These are phyloP conservation scores for Enteromius thamalakanensis DNA, from an alignment of 2,797 vertebrate species.

Conservation along the genomic window DNA sequence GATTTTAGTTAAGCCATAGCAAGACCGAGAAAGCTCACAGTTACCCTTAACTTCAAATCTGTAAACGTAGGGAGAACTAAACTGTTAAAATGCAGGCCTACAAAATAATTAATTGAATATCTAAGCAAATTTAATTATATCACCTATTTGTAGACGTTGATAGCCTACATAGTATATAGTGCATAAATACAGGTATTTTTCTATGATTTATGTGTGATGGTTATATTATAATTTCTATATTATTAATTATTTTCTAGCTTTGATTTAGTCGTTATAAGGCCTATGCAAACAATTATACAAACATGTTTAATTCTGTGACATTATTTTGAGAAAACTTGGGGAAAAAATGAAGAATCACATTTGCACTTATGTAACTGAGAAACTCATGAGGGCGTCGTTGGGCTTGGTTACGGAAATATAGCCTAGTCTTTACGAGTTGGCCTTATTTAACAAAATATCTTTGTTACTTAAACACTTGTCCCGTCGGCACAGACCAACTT, in stretches of 20 bases:
- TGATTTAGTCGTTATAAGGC: background rate
- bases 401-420: background rate
- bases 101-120: background rate
- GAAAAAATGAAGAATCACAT: background rate
- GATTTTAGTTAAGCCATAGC: background rate
- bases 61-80: background rate
- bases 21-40: background rate
- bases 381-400: conserved; percentile 11
- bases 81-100: background rate
- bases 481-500: background rate
- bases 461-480: background rate
- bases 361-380: background rate
- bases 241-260: background rate
- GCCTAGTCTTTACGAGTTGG: background rate
- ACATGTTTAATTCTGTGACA: background rate
- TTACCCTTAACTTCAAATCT: background rate
- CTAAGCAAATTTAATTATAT: background rate
- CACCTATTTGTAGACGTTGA: background rate
- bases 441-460: background rate
- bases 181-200: background rate
- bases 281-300: background rate
- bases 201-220: background rate
- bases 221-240: background rate
- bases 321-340: background rate
- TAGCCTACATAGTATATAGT: background rate